Conservation (phyloP, 2,888 invertebrate genomes). For the Hydrotaea diabolus region DNA sequence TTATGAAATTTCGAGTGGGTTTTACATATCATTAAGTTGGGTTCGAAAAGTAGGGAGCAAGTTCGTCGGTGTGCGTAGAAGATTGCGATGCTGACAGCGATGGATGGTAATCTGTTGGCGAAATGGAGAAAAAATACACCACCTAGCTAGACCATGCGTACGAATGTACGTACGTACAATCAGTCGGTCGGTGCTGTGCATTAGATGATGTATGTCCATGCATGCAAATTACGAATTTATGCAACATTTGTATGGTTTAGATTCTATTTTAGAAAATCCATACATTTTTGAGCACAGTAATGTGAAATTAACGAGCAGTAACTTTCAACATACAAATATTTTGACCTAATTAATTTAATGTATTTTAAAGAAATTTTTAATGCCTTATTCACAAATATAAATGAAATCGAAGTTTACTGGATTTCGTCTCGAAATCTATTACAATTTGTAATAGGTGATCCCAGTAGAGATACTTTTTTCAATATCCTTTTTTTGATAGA, state of each 20-base stretch:
- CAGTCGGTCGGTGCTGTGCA: constrained; percentile 46
- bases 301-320: neutral
- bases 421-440: too few species aligned
- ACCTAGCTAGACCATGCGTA: too few species aligned
- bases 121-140: neutral
- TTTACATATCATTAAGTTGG: constrained; percentile 15
- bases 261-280: constrained; percentile 46
- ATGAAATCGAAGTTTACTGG: too few species aligned
- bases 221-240: constrained; percentile 66
- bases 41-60: neutral
- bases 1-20: constrained; percentile 2
- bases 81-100: neutral
- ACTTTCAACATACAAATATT: too few species aligned
- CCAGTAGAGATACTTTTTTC: too few species aligned
- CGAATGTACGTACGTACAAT: neutral
- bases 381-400: too few species aligned
- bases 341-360: too few species aligned
- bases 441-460: too few species aligned
- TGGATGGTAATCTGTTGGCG: constrained; percentile 5
- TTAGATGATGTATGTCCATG: constrained; percentile 61
- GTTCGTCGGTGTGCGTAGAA: neutral
- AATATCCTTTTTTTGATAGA: too few species aligned
- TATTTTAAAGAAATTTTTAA: too few species aligned
- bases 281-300: neutral
- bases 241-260: constrained; percentile 53